A percentile compares a stretch with the other conserved stretches of the same genome.
These are phyloP conservation scores for Ladona fulva DNA, from an alignment of 1,140 invertebrate genomes.

Conservation along the genomic window DNA sequence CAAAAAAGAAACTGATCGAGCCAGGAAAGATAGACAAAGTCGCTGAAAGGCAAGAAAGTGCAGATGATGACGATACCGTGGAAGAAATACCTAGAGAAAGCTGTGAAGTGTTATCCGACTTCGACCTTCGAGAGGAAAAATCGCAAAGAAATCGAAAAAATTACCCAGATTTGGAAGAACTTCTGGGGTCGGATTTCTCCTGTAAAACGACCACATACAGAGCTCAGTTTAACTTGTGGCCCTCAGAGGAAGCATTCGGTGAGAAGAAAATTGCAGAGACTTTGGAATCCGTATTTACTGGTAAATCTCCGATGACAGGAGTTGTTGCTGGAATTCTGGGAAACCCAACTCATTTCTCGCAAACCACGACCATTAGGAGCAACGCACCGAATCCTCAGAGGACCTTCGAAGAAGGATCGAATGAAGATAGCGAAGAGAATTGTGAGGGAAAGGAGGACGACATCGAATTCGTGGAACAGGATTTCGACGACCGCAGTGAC, in stretches of 20 bases:
- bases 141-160: too few relatives aligned
- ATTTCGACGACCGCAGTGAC: neutral
- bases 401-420: neutral
- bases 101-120: too few relatives aligned
- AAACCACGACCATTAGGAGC: too few relatives aligned
- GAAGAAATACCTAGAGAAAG: neutral
- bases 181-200: neutral
- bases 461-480: neutral
- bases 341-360: too few relatives aligned
- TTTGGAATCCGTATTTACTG: too few relatives aligned
- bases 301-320: too few relatives aligned
- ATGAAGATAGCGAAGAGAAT: neutral
- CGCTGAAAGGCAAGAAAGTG: too few relatives aligned
- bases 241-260: neutral
- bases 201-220: neutral
- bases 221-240: constrained; percentile 4
- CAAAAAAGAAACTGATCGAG: too few relatives aligned
- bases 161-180: neutral
- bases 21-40: too few relatives aligned
- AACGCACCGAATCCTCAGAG: neutral
- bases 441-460: neutral
- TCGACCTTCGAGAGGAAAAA: too few relatives aligned
- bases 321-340: too few relatives aligned
- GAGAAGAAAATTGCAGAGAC: neutral
- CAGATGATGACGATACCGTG: neutral